Evolutionary conservation across 2,888 invertebrate genomes (phyloP), one percentile per base, ranked within the genome.

Genomic region (Mythimna albipuncta): DNA sequence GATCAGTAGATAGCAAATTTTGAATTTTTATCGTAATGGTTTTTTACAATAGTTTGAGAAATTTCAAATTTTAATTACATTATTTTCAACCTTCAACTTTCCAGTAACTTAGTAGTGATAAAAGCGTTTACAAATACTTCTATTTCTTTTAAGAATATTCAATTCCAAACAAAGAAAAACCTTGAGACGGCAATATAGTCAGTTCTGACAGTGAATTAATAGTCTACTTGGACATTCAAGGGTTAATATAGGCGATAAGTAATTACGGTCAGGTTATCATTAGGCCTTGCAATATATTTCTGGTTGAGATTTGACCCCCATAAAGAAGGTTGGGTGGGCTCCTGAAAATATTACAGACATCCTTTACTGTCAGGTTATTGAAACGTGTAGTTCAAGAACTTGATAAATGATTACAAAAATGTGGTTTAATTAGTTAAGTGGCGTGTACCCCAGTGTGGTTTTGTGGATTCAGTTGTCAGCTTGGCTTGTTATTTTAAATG

Each of bases 191-290:
- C 26, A 72, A 58, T 55, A 54, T 55, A 67, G 66, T 69, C 70
- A 70, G 55, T 69, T 72, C 72, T 81, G 74, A 69, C 74, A 77
- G 67, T 82, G 74, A 81, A 83, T 86, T 82, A 82, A 82, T 82
- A 73, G 83, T 81, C 81, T 64, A 85, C 84, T 83, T 81, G 77
- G 83, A 78, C 85, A 80, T 80, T 84, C 79, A 82, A 87, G 83
- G 83, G 86, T 88, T 89, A 89, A 89, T 87, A 90, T 86, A 88
- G 86, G 86, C 85, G 87, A 87, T 84, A 89, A 87, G 85, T 88
- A 89, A 90, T 89, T 87, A 90, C 84, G 89, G 86, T 84, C 58
- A 82, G 78, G 84, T 89, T 86, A 88, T 89, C 84, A 85, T 83
- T 75, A 72, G 79, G 69, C 74, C 82, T 82, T 64, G 79, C 86